These are phyloP conservation scores for Lepidothrix coronata DNA, from an alignment of 2,113 vertebrate species.

Conservation along the genomic window DNA sequence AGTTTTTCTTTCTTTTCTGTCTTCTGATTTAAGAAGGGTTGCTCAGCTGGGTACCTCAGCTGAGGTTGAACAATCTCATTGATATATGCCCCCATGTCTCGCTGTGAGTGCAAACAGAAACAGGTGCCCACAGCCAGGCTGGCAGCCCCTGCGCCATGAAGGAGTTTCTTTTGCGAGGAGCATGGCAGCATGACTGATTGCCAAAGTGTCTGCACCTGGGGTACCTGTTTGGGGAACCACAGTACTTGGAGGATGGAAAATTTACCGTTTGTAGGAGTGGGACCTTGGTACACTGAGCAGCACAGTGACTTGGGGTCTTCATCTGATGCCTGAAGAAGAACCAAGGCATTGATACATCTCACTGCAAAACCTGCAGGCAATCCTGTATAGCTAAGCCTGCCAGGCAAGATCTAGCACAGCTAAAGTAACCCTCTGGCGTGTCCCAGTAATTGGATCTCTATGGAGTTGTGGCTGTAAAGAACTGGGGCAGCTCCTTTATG, in stretches of 20 bases:
- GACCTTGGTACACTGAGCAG: fast-evolving
- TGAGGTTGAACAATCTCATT: neutral
- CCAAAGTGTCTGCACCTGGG: neutral
- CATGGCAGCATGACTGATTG: fast-evolving
- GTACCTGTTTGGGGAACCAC: neutral
- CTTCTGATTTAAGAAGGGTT: neutral
- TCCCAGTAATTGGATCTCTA: neutral
- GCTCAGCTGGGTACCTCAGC: neutral
- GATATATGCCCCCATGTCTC: fast-evolving
- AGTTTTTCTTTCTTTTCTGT: neutral
- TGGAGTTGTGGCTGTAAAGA: neutral
- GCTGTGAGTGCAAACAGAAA: neutral
- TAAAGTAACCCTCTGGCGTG: neutral
- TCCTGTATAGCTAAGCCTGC: neutral
- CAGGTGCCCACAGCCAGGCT: neutral
- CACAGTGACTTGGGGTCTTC: neutral
- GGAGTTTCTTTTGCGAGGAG: neutral
- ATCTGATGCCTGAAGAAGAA: neutral
- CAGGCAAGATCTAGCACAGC: neutral
- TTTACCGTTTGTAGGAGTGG: neutral
- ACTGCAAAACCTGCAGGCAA: neutral
- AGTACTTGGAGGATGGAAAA: neutral
- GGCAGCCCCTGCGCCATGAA: neutral
- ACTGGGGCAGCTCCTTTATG: neutral
- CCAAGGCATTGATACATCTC: neutral